Conservation (phyloP, 2,113 vertebrate genomes). For the Bubalus kerabau region DNA sequence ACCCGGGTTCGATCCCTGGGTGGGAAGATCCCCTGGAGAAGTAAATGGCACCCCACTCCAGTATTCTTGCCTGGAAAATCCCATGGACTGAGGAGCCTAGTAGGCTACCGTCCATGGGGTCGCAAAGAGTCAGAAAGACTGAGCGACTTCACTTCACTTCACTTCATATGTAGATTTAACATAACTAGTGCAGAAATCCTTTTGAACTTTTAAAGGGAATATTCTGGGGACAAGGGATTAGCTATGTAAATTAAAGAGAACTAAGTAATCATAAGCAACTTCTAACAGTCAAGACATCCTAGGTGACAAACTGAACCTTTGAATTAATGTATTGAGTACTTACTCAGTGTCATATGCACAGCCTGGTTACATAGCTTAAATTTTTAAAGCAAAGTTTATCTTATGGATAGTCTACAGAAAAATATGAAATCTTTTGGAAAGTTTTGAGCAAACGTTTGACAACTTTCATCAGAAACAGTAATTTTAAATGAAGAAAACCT, state of each 20-base stretch:
- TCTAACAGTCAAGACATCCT: not conserved
- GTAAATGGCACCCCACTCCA: too few relatives aligned
- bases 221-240: not conserved
- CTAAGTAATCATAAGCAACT: constrained; percentile 1
- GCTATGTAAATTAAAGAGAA: constrained; percentile 11
- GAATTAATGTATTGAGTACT: not conserved
- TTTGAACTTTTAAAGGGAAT: not conserved
- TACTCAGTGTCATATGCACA: not conserved
- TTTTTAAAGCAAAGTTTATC: constrained; percentile 2
- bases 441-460: not conserved
- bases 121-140: too few relatives aligned
- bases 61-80: too few relatives aligned
- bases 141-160: too few relatives aligned
- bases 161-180: not conserved
- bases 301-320: not conserved
- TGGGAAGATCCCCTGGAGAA: too few relatives aligned
- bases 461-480: constrained; percentile 2
- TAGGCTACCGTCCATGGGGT: too few relatives aligned
- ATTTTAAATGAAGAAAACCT: constrained; percentile 25
- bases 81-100: too few relatives aligned
- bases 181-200: not conserved
- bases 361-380: not conserved
- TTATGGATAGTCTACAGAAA: not conserved
- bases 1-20: too few relatives aligned
- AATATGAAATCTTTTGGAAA: not conserved